Percentiles rank a stretch among this genome's conserved stretches.
Evolutionary conservation across 2,797 vertebrate species (phyloP).

Genomic region (Loris lydekkerianus): DNA sequence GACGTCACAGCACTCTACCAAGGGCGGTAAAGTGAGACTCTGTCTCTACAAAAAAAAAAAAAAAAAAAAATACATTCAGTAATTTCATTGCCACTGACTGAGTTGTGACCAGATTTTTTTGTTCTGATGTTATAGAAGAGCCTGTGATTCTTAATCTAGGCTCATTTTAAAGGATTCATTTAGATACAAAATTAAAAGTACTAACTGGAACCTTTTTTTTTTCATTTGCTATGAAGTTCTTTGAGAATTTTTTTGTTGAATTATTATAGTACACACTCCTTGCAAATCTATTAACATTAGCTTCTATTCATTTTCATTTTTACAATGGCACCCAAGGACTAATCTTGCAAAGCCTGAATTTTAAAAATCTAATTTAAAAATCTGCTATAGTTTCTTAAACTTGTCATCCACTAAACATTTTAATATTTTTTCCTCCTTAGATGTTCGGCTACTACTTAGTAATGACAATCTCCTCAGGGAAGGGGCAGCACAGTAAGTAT

Average conservation of each 20-base stretch:
- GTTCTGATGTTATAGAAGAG: conserved; percentile 6
- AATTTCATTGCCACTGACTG: not conserved
- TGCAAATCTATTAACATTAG: conserved; percentile 40
- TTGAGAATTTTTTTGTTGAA: conserved; percentile 54
- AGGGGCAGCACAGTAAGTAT: conserved; percentile 95
- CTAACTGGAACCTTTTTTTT: conserved; percentile 41
- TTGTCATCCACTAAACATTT: conserved; percentile 61
- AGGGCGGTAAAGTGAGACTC: too few relatives aligned
- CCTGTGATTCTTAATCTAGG: conserved; percentile 32
- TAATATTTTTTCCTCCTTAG: conserved; percentile 86
- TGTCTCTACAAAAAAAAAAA: too few relatives aligned
- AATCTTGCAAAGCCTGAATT: conserved; percentile 49
- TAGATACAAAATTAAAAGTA: conserved; percentile 9
- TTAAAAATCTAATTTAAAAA: conserved; percentile 49
- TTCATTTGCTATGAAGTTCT: conserved; percentile 48
- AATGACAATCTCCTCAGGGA: conserved; percentile 98
- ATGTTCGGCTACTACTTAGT: conserved; percentile 96
- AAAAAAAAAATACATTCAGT: not conserved
- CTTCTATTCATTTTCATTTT: conserved; percentile 33
- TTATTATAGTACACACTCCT: conserved; percentile 43
- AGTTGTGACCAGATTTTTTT: conserved; percentile 25
- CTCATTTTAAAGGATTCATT: conserved; percentile 59
- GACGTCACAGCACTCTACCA: too few relatives aligned
- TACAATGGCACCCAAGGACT: conserved; percentile 47
- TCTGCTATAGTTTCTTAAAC: conserved; percentile 45